A percentile compares a stretch with the other conserved stretches of the same genome.
These are phyloP conservation scores for Xenotilapia caudafasciata DNA, from an alignment of 2,113 vertebrate species.

Conservation along the genomic window DNA sequence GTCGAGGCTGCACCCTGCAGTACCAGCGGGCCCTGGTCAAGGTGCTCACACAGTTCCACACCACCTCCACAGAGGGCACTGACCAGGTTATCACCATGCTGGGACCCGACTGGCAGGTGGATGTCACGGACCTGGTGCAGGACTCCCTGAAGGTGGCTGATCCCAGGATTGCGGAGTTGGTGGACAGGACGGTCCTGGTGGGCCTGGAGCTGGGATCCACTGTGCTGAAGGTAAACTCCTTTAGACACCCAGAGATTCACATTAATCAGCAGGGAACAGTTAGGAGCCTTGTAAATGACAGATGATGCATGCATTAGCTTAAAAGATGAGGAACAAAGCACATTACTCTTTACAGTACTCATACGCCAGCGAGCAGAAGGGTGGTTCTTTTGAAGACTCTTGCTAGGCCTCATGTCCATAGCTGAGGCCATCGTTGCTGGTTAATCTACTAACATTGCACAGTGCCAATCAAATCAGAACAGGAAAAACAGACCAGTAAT, in stretches of 20 bases:
- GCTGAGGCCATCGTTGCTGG: not conserved
- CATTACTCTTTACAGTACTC: not conserved
- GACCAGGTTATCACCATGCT: constrained; percentile 97
- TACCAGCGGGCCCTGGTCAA: constrained; percentile 90
- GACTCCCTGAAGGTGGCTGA: constrained; percentile 89
- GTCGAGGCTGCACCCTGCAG: constrained; percentile 90
- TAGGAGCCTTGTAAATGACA: not conserved
- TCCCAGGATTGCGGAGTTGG: constrained; percentile 85
- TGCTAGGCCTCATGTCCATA: not conserved
- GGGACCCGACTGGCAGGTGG: constrained; percentile 96
- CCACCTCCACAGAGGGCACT: constrained; percentile 86
- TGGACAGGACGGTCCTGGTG: constrained; percentile 85
- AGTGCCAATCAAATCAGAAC: not conserved
- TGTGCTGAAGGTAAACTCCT: constrained; percentile 80
- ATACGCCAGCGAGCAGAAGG: not conserved
- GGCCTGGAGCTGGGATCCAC: constrained; percentile 89
- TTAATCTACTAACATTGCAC: not conserved
- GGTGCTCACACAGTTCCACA: constrained; percentile 98
- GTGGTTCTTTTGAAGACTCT: not conserved
- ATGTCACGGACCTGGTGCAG: constrained; percentile 93
- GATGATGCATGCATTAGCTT: not conserved
- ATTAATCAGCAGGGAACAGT: not conserved
- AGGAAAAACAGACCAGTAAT: not conserved
- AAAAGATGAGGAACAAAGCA: not conserved
- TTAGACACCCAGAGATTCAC: not conserved